A percentile compares a stretch with the other conserved stretches of the same genome.
phyloP scores from a whole-genome alignment of 37 sponge, comb jelly and placozoan genomes.

The Ephydatia muelleri region DNA sequence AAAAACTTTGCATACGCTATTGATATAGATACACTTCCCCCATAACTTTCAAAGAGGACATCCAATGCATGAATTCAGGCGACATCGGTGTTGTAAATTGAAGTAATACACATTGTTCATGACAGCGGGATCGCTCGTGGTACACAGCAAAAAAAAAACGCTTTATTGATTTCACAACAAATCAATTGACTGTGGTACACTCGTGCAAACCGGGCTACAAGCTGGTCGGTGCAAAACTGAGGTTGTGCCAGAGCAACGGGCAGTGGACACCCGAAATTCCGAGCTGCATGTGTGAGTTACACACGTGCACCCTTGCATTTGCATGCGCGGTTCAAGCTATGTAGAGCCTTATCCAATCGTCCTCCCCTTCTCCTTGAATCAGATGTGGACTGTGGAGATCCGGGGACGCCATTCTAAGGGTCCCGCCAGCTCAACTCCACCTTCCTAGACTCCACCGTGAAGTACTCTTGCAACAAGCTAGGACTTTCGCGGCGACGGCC shows the following conservation, averaged over 20 bases:
- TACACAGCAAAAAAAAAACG: too few relatives aligned
- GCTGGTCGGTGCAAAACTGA: conserved; percentile 39
- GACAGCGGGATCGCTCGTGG: conserved; percentile 17
- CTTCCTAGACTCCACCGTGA: conserved; percentile 14
- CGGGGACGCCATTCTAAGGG: conserved; percentile 22
- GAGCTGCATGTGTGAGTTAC: conserved; percentile 22
- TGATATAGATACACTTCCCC: too few relatives aligned
- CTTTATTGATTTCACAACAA: too few relatives aligned
- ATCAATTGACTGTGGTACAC: too few relatives aligned
- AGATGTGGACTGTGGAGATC: conserved; percentile 42
- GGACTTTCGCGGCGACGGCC: conserved; percentile 20
- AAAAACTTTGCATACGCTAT: too few relatives aligned
- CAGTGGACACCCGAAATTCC: conserved; percentile 34
- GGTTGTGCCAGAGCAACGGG: conserved; percentile 34
- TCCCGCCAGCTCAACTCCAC: conserved; percentile 1
- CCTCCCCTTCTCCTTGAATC: not conserved
- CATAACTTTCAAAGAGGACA: too few relatives aligned
- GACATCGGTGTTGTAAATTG: too few relatives aligned
- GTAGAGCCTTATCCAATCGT: not conserved
- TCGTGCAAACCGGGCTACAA: conserved; percentile 25
- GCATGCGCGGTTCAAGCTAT: not conserved
- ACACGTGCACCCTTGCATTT: too few relatives aligned
- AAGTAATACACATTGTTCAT: too few relatives aligned
- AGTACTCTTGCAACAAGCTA: conserved; percentile 36
- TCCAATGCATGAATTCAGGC: too few relatives aligned